These are phyloP conservation scores for Gallinago undulata DNA, from an alignment of 2,113 vertebrate genomes.

Conservation along the genomic window DNA sequence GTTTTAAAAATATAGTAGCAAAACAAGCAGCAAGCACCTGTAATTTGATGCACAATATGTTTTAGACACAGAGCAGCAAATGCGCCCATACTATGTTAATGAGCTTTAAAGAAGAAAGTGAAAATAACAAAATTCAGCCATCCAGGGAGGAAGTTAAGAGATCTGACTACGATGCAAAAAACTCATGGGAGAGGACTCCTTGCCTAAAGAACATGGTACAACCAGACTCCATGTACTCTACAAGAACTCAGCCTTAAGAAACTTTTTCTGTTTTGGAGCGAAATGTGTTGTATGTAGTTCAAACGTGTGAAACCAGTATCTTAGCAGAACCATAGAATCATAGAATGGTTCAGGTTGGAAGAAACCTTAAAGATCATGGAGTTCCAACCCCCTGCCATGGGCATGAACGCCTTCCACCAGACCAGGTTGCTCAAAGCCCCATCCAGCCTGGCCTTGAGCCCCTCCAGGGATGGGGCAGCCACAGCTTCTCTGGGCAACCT, in stretches of 20 bases:
- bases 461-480: no score
- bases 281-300: neutral
- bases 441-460: no score
- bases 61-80: neutral
- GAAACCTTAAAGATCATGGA: no score
- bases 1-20: neutral
- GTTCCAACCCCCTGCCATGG: no score
- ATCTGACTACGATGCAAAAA: neutral
- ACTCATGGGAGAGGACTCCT: neutral
- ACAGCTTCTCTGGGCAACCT: no score
- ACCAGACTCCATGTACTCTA: neutral
- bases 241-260: neutral
- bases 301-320: neutral
- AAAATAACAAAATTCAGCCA: neutral
- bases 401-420: no score
- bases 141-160: neutral
- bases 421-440: no score
- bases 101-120: neutral
- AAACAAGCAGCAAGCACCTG: neutral
- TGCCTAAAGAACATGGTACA: neutral
- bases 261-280: fast-evolving
- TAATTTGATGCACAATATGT: neutral
- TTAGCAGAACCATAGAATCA: neutral
- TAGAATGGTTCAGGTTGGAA: no score
- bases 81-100: neutral